A percentile compares a stretch with the other conserved stretches of the same genome.
Conservation (phyloP, 2,888 invertebrate genomes). For the Eupithecia dodoneata region DNA sequence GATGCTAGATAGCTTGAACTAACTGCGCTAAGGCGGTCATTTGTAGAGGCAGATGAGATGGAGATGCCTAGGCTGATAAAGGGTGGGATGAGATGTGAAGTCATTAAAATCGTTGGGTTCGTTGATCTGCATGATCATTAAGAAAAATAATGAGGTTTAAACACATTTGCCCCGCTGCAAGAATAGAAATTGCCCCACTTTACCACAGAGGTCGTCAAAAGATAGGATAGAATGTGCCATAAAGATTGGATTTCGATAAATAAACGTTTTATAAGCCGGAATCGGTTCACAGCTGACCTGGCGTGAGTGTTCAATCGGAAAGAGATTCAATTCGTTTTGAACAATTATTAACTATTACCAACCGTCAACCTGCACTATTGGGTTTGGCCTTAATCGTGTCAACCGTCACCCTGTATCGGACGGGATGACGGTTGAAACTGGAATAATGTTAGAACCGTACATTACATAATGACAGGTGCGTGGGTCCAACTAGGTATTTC, state of each 20-base stretch:
- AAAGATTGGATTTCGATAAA: slow-evolving; percentile 3
- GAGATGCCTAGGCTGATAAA: too few species aligned
- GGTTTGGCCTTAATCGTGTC: background rate
- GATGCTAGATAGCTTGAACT: background rate
- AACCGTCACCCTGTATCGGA: background rate
- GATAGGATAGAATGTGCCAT: background rate
- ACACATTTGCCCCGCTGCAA: background rate
- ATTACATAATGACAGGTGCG: too few species aligned
- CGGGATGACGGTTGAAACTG: background rate
- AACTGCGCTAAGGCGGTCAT: background rate
- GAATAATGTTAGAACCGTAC: too few species aligned
- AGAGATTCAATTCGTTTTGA: background rate
- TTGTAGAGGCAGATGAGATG: too few species aligned
- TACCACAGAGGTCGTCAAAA: background rate
- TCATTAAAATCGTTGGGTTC: too few species aligned
- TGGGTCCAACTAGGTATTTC: too few species aligned
- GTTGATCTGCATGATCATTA: too few species aligned
- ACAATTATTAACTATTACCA: background rate
- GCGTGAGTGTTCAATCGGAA: slow-evolving; percentile 1
- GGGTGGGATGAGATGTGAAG: too few species aligned
- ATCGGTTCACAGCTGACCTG: slow-evolving; percentile 7
- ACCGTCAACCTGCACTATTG: background rate
- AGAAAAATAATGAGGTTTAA: too few species aligned
- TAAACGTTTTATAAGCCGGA: background rate
- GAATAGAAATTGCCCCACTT: background rate